A percentile compares a stretch with the other conserved stretches of the same genome.
Conservation (phyloP, 1,140 invertebrate species). For the Cepaea nemoralis region DNA sequence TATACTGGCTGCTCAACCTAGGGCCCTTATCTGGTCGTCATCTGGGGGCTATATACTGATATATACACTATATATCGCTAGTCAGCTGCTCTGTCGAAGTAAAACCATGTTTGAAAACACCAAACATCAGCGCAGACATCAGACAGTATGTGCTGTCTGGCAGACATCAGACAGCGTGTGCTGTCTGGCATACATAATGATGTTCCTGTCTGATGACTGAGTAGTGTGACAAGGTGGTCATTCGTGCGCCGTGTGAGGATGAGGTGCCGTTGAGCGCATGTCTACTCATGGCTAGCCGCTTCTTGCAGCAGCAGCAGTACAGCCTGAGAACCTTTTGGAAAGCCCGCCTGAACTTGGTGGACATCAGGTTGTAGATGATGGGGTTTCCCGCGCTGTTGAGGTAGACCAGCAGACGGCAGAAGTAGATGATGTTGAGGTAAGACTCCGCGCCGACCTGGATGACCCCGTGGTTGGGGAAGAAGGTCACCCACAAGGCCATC, state of each 20-base stretch:
- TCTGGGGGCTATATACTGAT: too few species aligned
- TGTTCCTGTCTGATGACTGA: conserved; percentile 36
- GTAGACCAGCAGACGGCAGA: conserved; percentile 75
- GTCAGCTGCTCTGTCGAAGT: too few species aligned
- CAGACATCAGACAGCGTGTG: conserved; percentile 10
- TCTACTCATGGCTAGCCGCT: not conserved
- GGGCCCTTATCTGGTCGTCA: too few species aligned
- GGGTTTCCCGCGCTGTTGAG: conserved; percentile 67
- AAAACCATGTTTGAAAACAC: not conserved
- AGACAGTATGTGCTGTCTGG: not conserved
- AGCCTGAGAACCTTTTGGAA: conserved; percentile 47
- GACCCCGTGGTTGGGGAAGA: not conserved
- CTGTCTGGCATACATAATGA: not conserved
- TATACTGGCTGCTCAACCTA: too few species aligned
- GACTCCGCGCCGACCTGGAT: conserved; percentile 79
- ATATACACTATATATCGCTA: too few species aligned
- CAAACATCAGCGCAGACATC: not conserved
- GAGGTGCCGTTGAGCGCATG: not conserved
- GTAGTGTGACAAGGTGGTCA: conserved; percentile 46
- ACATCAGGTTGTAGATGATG: conserved; percentile 64
- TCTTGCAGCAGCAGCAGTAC: conserved; percentile 27
- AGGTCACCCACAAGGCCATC: conserved; percentile 77
- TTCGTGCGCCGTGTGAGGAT: conserved; percentile 32
- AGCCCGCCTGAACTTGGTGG: conserved; percentile 58
- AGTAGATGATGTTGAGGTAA: conserved; percentile 88